Evolutionary conservation across 2,888 invertebrate genomes (phyloP), one percentile per base, ranked within the genome.

Genomic region (Aspidiotus destructor): DNA sequence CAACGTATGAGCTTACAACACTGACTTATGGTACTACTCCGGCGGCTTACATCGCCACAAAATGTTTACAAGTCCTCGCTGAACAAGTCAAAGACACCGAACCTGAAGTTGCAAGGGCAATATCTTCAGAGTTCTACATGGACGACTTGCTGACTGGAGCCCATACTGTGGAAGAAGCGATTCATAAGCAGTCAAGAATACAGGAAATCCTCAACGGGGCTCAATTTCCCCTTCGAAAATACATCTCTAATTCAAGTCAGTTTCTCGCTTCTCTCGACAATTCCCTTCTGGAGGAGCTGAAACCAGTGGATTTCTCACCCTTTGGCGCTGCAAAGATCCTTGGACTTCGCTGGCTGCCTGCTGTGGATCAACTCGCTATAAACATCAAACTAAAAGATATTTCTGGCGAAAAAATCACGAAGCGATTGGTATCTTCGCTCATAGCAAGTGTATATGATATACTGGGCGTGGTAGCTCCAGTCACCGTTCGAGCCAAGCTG

Each of bases 1-100:
- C 77, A 77, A 63, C 68, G 74, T 8, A 76, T 79, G 6, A 60
- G 78, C 6, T n/a, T n/a, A n/a, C n/a, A n/a, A n/a, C n/a, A n/a
- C n/a, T n/a, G n/a, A n/a, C n/a, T n/a, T n/a, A n/a, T 78, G 77
- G 77, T 44, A 60, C 9, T 11, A 41, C 6, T 77, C 5, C 76
- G 75, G 0, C 77, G 77, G 8, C 57, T 65, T 76, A 70, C 71
- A 53, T 75, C 8, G 73, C 75, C 0, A 73, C 72, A 1, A 42
- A 75, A 55, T 72, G 71, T n/a, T 62, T 76, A 11, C 58, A 72
- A 54, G 73, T 74, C 63, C 42, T 75, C 15, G 75, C 74, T 0
- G 13, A 68, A 1, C 73, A 75, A 11, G 65, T 68, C n/a, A 60
- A 65, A 44, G 61, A 71, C 3, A 52, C n/a, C 0, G 69, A 52